Base-by-base conservation (phyloP, 1,140 invertebrate genomes). In the Chionoecetes opilio region DNA sequence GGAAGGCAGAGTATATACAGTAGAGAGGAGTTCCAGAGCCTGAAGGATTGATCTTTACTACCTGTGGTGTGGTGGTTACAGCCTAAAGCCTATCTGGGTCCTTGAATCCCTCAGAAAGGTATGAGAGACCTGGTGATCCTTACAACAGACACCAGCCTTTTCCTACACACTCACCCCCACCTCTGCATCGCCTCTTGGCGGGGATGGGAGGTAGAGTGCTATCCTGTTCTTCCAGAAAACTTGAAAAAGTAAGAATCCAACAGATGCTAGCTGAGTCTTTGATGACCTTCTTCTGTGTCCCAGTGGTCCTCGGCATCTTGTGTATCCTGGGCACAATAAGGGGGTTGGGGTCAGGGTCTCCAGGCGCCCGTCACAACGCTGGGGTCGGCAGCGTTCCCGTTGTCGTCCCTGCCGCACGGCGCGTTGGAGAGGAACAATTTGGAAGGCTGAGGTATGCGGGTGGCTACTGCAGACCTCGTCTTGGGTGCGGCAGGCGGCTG, bases 401-500 rank as follows among this genome's bases (percentile, higher is more conserved):
- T 96, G 86, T 96, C 96, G 86, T 96, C 96, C n/a, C 95, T 93
- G 46, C 94, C 92, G 88, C 91, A 95, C 32, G 94, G 91, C 31
- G 94, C 87, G 87, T 96, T 96, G 75, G 95, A 95, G n/a, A 94
- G 91, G 37, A 95, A 86, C 35, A 94, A 85, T 85, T 95, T 95
- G 86, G 96, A 96, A 92, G 96, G 96, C 63, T 95, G 96, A 95
- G 96, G 96, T 95, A 96, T 96, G 53, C 96, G 96, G 11, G 96
- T 96, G 8, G 93, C 93, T 75, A 95, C 46, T 31, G 90, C 94
- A 41, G 94, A 92, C 32, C 75, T 63, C 41, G 53, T 82, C 87
- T 87, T 93, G 46, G 82, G 92, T 82, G 96, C 93, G 63, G 63
- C 94, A 35, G 96, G 96, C 6, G 97, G 97, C 89, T 97, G 97